A percentile compares a stretch with the other conserved stretches of the same genome.
These are phyloP conservation scores for Lagria hirta DNA, from an alignment of 2,888 invertebrate genomes.

Conservation along the genomic window DNA sequence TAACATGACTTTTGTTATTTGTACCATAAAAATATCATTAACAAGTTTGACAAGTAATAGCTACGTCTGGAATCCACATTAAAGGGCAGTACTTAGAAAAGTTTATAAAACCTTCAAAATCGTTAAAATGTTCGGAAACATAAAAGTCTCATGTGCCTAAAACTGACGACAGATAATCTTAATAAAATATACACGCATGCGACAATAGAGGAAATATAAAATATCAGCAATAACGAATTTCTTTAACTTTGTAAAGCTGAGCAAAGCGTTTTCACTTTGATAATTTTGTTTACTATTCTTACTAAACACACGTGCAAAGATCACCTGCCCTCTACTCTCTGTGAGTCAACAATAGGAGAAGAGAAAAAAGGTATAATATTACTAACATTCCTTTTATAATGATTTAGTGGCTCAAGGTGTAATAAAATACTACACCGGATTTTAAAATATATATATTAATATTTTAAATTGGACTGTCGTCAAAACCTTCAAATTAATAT, in stretches of 20 bases:
- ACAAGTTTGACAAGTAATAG: constrained; percentile 32
- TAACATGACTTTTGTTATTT: constrained; percentile 27
- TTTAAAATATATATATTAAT: too few species aligned
- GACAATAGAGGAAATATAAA: constrained; percentile 27
- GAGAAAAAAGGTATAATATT: too few species aligned
- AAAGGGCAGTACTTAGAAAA: constrained; percentile 28
- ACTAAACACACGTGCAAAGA: constrained; percentile 28
- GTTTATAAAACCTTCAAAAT: constrained; percentile 26
- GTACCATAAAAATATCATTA: constrained; percentile 25
- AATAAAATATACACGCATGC: constrained; percentile 25
- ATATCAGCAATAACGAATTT: constrained; percentile 30
- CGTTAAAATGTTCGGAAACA: constrained; percentile 12
- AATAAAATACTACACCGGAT: too few species aligned
- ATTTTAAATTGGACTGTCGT: too few species aligned
- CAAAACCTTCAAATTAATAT: too few species aligned
- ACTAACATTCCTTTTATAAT: too few species aligned
- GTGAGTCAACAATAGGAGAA: constrained; percentile 11
- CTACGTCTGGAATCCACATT: constrained; percentile 29
- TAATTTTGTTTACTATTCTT: constrained; percentile 34
- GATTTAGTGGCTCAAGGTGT: too few species aligned
- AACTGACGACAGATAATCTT: constrained; percentile 28
- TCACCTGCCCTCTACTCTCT: constrained; percentile 25
- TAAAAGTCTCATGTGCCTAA: constrained; percentile 27
- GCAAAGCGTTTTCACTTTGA: constrained; percentile 32
- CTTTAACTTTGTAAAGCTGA: constrained; percentile 34